Base-by-base conservation (phyloP, 1,140 invertebrate genomes). In the Zaprionus ornatus region DNA sequence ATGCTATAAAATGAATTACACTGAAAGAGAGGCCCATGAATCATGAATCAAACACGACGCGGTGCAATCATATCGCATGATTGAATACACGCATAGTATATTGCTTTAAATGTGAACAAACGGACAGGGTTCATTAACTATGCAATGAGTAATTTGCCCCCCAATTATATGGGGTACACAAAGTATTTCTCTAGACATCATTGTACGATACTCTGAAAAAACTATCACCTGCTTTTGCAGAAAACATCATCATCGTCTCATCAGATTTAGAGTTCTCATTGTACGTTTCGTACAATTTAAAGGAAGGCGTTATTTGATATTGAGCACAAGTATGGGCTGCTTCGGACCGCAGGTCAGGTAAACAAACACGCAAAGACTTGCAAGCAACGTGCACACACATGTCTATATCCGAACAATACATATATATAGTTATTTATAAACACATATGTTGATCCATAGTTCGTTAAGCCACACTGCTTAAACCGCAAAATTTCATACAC, bases 261-360 rank as follows among this genome's bases (percentile, higher is more conserved):
- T 52, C 2, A 17, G 40, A 57, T 50, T 19, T 56, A 13, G 35
- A 12, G 29, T 19, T 66, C 42, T 56, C 25, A 29, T 50, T 40
- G 37, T n/a, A 40, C 15, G 6, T 45, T 45, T 45, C n/a, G 6
- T 9, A 23, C 15, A 23, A 32, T 57, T 42, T 29, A 29, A 15
- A 50, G 40, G 50, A 50, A 60, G 70, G 64, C 63, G 83, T 77
- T 64, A 87, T 80, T 56, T 29, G 83, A 87, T 87, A 87, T 87
- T 78, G 77, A 57, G 84, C 64, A 68, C 83, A 87, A 87, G 83
- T 87, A 84, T 80, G 64, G 70, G 61, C 65, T 56, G 77, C 68
- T 67, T 60, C 42, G 17, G 72, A 71, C 61, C 74, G 21, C 77
- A 73, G 59, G 54, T 45, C 66, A 74, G 63, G 61, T 55, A 74